These are phyloP conservation scores for Heliocidaris erythrogramma DNA, from an alignment of 35 echinoderm and acorn worm species.

Conservation along the genomic window DNA sequence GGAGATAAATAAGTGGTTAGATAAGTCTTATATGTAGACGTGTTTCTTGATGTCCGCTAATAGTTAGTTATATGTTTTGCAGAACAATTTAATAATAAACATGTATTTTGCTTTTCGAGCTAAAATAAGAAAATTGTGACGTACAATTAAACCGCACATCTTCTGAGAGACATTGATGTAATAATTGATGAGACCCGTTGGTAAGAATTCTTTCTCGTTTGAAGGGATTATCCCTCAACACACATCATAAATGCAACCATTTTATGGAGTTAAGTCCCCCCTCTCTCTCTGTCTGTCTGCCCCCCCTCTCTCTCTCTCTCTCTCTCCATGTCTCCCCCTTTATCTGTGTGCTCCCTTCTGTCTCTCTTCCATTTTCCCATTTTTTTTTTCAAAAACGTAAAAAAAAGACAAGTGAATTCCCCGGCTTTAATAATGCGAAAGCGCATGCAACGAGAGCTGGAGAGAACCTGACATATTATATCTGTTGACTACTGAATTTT, in stretches of 20 bases:
- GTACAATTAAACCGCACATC: not conserved
- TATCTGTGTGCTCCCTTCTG: no score
- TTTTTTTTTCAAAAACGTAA: no score
- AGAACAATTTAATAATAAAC: not conserved
- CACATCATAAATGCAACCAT: not conserved
- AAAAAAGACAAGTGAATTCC: no score
- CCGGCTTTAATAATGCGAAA: no score
- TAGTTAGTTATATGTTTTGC: not conserved
- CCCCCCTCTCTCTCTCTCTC: no score
- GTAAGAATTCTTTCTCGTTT: not conserved
- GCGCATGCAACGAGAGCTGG: no score
- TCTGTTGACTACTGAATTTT: no score
- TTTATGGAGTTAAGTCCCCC: not conserved
- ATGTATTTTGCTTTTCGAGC: not conserved
- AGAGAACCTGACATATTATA: no score
- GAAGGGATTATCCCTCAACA: not conserved
- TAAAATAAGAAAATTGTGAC: not conserved
- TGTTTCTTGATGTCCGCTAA: not conserved
- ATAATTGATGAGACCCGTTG: not conserved
- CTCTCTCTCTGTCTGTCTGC: no score
- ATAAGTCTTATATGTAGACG: not conserved
- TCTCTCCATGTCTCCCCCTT: no score
- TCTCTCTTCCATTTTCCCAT: no score
- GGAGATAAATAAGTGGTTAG: conserved; percentile 6
- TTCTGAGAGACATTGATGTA: not conserved